These are phyloP conservation scores for Phortica magna DNA, from an alignment of 2,888 invertebrate genomes.

Conservation along the genomic window DNA sequence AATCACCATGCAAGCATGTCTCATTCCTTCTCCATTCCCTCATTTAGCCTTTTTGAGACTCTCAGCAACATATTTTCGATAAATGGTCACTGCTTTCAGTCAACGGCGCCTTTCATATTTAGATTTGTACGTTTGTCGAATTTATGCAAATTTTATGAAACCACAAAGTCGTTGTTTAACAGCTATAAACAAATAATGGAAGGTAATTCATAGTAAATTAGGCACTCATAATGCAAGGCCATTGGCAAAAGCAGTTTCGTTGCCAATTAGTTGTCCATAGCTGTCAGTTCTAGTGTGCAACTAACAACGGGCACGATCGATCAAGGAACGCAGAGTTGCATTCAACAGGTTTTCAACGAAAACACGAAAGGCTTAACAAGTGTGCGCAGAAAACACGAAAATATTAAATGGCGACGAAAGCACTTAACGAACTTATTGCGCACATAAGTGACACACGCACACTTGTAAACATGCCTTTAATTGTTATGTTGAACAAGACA, in stretches of 20 bases:
- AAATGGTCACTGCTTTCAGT: background rate
- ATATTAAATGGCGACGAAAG: background rate
- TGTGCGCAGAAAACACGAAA: background rate
- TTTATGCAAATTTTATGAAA: no score
- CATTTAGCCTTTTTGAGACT: slow-evolving; percentile 14
- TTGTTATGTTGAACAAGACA: background rate
- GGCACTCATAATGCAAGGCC: no score
- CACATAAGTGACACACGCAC: background rate
- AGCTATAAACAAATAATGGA: no score
- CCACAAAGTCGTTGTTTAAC: no score
- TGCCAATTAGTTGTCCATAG: no score
- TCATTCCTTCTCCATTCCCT: background rate
- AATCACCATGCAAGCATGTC: slow-evolving; percentile 1
- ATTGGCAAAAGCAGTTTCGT: no score
- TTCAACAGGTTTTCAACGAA: background rate
- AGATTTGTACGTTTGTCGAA: no score
- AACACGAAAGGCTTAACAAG: background rate
- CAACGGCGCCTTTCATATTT: no score
- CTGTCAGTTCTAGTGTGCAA: no score
- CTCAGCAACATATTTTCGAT: background rate
- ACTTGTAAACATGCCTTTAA: slow-evolving; percentile 15
- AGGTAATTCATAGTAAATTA: no score
- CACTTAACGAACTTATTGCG: background rate
- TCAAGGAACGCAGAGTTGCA: background rate
- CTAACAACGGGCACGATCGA: no score